Conservation (phyloP, 2,797 vertebrate genomes). For the Dromococcyx pavoninus region DNA sequence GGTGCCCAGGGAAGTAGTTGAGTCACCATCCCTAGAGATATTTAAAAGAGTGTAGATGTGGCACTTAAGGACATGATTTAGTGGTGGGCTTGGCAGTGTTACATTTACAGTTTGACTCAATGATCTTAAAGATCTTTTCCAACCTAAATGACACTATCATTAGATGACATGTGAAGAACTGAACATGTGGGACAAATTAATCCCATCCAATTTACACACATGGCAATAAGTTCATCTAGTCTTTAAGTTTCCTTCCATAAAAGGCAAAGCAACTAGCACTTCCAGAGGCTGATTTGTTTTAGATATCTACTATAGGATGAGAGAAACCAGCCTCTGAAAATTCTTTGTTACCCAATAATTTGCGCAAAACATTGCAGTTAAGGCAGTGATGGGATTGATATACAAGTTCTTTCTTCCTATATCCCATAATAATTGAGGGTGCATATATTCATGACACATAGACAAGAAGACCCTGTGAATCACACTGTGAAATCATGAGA, state of each 20-base stretch:
- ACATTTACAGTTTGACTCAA: too few species aligned
- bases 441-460: neutral
- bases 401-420: neutral
- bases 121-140: too few species aligned
- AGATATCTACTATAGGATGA: neutral
- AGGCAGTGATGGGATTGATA: neutral
- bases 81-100: too few species aligned
- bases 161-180: neutral
- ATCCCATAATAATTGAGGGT: neutral
- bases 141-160: too few species aligned
- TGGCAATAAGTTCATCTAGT: neutral
- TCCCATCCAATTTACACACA: neutral
- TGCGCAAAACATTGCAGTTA: neutral
- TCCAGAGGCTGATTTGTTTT: neutral
- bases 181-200: neutral
- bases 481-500: neutral
- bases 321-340: neutral
- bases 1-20: too few species aligned
- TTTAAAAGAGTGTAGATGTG: too few species aligned
- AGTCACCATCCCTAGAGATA: too few species aligned
- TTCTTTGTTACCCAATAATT: neutral
- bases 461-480: neutral
- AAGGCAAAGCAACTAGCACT: neutral
- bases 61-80: too few species aligned
- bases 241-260: neutral